Percentiles rank a stretch among this genome's conserved stretches.
These are phyloP conservation scores for Neotoma lepida DNA, from an alignment of 2,113 vertebrate species.

Conservation along the genomic window DNA sequence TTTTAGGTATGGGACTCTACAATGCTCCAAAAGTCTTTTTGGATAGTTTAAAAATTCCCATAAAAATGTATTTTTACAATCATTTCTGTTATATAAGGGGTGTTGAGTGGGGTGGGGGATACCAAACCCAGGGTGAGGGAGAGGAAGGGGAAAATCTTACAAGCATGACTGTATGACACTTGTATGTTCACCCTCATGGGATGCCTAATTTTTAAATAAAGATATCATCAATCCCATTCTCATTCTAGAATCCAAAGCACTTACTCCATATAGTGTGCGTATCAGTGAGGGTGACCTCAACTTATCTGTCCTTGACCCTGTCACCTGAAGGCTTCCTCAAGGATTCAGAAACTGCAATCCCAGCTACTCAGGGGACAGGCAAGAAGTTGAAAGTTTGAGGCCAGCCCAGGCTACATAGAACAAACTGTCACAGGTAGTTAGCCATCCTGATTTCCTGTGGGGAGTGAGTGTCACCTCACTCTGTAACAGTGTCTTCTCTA, in stretches of 20 bases:
- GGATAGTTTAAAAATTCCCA: constrained; percentile 48
- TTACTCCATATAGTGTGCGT: constrained; percentile 58
- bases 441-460: neutral
- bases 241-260: constrained; percentile 59
- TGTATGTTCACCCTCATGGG: neutral
- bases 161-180: constrained; percentile 59
- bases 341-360: neutral
- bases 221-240: neutral
- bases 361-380: neutral
- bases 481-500: neutral
- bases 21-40: neutral
- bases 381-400: neutral
- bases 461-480: neutral
- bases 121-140: neutral
- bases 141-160: constrained; percentile 49
- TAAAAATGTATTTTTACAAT: constrained; percentile 54
- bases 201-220: neutral
- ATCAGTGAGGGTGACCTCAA: neutral
- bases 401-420: neutral
- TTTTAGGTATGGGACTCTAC: constrained; percentile 50
- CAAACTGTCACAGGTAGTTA: neutral
- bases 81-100: constrained; percentile 54
- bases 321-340: constrained; percentile 41
- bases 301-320: neutral
- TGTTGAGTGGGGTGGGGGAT: neutral